Conservation (phyloP, 2,797 vertebrate species). For the Hippoglossus hippoglossus region DNA sequence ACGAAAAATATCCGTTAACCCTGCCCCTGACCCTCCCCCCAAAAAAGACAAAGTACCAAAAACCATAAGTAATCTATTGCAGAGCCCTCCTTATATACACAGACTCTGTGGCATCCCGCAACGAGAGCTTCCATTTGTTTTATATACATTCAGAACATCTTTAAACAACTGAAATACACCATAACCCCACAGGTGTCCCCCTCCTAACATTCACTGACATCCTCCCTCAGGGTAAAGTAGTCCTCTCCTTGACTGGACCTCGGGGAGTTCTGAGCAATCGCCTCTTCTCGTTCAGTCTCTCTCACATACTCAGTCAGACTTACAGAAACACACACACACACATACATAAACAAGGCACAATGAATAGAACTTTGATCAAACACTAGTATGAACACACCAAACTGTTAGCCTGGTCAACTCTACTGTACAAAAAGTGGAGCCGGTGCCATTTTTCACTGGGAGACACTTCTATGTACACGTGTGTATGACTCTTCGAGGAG, state of each 20-base stretch:
- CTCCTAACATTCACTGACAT: conserved; percentile 84
- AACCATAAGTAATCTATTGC: conserved; percentile 87
- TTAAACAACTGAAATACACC: conserved; percentile 94
- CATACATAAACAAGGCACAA: conserved; percentile 98
- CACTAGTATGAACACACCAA: conserved; percentile 92
- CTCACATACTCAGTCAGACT: conserved; percentile 78
- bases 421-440: conserved; percentile 78
- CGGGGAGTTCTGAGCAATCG: conserved; percentile 78
- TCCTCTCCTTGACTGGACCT: conserved; percentile 87
- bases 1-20: conserved; percentile 83
- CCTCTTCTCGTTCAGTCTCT: conserved; percentile 63
- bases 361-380: conserved; percentile 96
- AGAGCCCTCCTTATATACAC: conserved; percentile 98
- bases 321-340: conserved; percentile 63
- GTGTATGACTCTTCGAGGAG: conserved; percentile 64
- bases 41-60: conserved; percentile 83
- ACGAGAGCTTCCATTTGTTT: conserved; percentile 95
- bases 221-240: conserved; percentile 85
- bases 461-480: conserved; percentile 72
- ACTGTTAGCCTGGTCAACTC: conserved; percentile 84
- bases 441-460: conserved; percentile 64
- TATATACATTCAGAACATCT: conserved; percentile 98
- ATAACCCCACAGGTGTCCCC: conserved; percentile 86
- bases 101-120: conserved; percentile 99
- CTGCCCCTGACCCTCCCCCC: conserved; percentile 51